These are phyloP conservation scores for Eristalinus sepulchralis DNA, from an alignment of 2,888 invertebrate species.

Conservation along the genomic window DNA sequence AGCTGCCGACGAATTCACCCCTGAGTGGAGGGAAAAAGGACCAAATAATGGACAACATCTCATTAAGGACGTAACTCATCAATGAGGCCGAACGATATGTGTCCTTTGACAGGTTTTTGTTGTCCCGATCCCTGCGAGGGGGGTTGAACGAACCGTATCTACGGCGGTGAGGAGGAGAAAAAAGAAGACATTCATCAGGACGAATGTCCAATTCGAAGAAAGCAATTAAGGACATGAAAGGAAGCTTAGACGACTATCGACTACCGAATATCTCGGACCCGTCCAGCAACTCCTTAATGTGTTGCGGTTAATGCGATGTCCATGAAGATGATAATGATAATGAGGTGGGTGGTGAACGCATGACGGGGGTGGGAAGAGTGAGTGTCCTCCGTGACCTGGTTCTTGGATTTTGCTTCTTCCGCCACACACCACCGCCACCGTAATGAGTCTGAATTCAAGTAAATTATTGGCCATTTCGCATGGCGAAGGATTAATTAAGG, in stretches of 20 bases:
- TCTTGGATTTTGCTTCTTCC: slow-evolving; percentile 57
- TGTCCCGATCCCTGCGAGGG: slow-evolving; percentile 65
- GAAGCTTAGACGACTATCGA: slow-evolving; percentile 77
- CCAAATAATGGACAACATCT: slow-evolving; percentile 76
- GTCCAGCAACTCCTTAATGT: slow-evolving; percentile 50
- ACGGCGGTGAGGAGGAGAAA: slow-evolving; percentile 69
- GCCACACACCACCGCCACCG: not conserved
- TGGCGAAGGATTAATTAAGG: slow-evolving; percentile 75
- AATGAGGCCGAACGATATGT: slow-evolving; percentile 74
- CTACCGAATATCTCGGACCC: slow-evolving; percentile 37
- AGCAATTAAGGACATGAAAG: slow-evolving; percentile 81
- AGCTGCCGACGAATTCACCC: not conserved
- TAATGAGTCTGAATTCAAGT: slow-evolving; percentile 70
- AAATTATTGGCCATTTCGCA: slow-evolving; percentile 74
- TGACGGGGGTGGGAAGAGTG: not conserved
- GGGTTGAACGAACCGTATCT: slow-evolving; percentile 19
- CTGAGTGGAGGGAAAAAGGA: slow-evolving; percentile 49
- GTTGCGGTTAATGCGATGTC: slow-evolving; percentile 70
- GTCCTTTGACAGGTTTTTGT: slow-evolving; percentile 76
- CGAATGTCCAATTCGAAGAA: slow-evolving; percentile 74
- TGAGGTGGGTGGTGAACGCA: slow-evolving; percentile 59
- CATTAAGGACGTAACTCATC: slow-evolving; percentile 78
- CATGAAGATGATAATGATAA: slow-evolving; percentile 70
- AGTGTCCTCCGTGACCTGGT: slow-evolving; percentile 68
- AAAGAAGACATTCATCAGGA: slow-evolving; percentile 69